Evolutionary conservation across 1,140 invertebrate genomes (phyloP).

Genomic region (Onthophagus taurus): DNA sequence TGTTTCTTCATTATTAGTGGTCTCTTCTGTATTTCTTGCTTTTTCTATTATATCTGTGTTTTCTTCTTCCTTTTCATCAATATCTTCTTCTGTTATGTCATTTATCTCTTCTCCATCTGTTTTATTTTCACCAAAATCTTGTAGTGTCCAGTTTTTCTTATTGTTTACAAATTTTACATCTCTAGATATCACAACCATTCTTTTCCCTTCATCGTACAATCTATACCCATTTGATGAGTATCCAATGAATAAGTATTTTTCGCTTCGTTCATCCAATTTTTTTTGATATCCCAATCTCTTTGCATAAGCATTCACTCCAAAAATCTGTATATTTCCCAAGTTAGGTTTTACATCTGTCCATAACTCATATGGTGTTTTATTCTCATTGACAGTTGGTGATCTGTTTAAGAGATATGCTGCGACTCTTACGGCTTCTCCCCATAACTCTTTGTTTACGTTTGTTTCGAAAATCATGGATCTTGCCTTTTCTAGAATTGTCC

Average conservation of each 20-base stretch:
- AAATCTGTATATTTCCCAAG: constrained; percentile 23
- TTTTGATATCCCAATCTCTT: constrained; percentile 13
- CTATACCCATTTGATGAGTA: constrained; percentile 27
- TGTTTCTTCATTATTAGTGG: constrained; percentile 2
- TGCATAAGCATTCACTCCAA: constrained; percentile 23
- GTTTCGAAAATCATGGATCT: constrained; percentile 27
- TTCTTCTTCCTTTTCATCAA: too few relatives aligned
- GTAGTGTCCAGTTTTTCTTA: too few relatives aligned
- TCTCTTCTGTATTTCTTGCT: neutral
- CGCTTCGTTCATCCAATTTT: constrained; percentile 20
- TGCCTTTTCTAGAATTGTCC: constrained; percentile 38
- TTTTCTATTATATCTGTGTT: too few relatives aligned
- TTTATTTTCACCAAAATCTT: constrained; percentile 1
- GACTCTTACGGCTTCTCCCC: constrained; percentile 5
- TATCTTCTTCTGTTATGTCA: too few relatives aligned
- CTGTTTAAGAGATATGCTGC: constrained; percentile 6
- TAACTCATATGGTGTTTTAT: constrained; percentile 10
- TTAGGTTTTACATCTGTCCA: constrained; percentile 25
- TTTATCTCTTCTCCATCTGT: too few relatives aligned
- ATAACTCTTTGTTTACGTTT: constrained; percentile 3
- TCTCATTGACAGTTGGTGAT: neutral
- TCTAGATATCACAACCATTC: constrained; percentile 21
- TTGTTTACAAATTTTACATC: constrained; percentile 19
- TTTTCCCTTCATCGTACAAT: constrained; percentile 21
- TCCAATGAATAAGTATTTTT: constrained; percentile 21